Conservation (phyloP, 2,888 invertebrate species). For the Lepidocyrtinus sp. region DNA sequence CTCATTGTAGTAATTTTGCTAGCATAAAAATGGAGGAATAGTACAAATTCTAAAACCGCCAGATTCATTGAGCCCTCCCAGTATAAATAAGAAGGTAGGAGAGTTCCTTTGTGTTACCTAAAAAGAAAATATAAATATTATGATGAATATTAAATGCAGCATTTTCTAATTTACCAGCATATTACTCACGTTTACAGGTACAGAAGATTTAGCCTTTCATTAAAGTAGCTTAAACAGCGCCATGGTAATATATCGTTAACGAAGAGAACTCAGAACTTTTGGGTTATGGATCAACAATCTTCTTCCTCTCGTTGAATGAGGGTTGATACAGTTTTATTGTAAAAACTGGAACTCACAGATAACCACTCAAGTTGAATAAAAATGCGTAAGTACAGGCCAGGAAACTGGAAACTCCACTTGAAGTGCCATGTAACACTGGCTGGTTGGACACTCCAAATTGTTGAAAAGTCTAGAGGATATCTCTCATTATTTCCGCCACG, state of each 20-base stretch:
- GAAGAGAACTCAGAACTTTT: too few relatives aligned
- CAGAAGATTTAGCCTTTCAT: neutral
- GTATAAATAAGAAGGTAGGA: neutral
- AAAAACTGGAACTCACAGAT: too few relatives aligned
- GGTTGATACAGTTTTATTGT: too few relatives aligned
- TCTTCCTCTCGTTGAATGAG: too few relatives aligned
- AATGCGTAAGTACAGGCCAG: neutral
- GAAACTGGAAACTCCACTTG: neutral
- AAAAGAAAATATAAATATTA: neutral
- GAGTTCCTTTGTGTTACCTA: neutral
- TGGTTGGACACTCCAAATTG: too few relatives aligned
- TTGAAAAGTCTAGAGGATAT: constrained; percentile 62
- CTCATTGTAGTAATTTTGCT: too few relatives aligned
- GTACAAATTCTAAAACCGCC: neutral
- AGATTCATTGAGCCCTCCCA: neutral
- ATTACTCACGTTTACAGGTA: neutral
- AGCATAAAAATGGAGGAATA: neutral
- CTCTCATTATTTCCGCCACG: constrained; percentile 67
- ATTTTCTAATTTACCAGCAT: neutral
- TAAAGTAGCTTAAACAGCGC: too few relatives aligned
- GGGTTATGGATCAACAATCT: too few relatives aligned
- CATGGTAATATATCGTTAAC: too few relatives aligned
- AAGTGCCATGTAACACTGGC: too few relatives aligned
- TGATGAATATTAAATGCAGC: constrained; percentile 21
- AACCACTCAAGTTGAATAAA: too few relatives aligned